phyloP scores from a whole-genome alignment of 1,140 invertebrate genomes.

The Zeugodacus cucurbitae region DNA sequence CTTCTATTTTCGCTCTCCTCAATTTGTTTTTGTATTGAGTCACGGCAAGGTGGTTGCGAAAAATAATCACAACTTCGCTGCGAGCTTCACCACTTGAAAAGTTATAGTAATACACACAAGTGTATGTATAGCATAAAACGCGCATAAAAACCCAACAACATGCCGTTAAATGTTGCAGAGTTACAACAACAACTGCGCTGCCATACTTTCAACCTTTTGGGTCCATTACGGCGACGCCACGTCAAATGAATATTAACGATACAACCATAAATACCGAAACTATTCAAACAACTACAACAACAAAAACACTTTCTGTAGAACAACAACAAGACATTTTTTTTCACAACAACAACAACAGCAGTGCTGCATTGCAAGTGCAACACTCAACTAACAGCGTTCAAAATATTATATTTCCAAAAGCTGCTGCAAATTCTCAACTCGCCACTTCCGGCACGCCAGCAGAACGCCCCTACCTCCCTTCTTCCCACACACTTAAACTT shows the following conservation, averaged over 20 bases:
- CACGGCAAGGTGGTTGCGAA: background rate
- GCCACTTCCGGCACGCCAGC: background rate
- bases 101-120: background rate
- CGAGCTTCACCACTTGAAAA: background rate
- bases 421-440: background rate
- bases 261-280: background rate
- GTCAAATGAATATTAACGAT: conserved; percentile 32
- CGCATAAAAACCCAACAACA: background rate
- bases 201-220: background rate
- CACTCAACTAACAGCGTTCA: background rate
- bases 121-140: background rate
- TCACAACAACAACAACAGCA: background rate
- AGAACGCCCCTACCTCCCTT: background rate
- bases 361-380: background rate
- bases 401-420: background rate
- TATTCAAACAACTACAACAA: background rate
- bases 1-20: background rate
- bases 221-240: background rate
- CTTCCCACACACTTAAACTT: background rate
- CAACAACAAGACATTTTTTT: too few relatives aligned
- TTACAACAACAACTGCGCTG: background rate
- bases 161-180: background rate
- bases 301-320: background rate
- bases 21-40: background rate
- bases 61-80: background rate